These are phyloP conservation scores for Thomomys bottae DNA, from an alignment of 2,113 vertebrate genomes.

Conservation along the genomic window DNA sequence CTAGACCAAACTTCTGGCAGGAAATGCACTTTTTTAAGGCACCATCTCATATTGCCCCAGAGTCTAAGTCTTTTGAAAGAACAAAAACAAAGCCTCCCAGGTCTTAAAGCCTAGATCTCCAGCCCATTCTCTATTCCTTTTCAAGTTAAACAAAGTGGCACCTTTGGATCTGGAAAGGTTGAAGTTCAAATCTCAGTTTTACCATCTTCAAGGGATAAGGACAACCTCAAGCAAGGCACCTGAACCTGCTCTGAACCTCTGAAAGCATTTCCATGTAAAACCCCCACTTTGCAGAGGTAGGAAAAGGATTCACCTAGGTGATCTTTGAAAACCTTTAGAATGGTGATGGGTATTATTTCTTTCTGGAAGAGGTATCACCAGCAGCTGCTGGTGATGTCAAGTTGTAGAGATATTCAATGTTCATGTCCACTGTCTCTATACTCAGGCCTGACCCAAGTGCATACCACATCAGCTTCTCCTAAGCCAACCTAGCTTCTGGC, in stretches of 20 bases:
- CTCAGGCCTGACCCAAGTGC: background rate
- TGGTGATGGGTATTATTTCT: background rate
- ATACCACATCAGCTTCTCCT: background rate
- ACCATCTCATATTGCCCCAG: background rate
- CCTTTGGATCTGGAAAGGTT: background rate
- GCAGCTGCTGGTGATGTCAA: no score
- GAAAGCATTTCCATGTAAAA: background rate
- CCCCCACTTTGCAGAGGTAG: background rate
- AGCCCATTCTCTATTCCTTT: background rate
- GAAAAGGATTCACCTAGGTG: background rate
- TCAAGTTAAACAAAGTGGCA: background rate
- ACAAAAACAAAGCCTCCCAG: background rate
- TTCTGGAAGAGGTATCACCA: background rate
- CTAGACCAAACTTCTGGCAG: no score
- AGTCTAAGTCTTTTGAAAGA: background rate
- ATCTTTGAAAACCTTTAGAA: background rate
- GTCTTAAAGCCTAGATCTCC: background rate
- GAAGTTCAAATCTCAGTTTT: background rate
- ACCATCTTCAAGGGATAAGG: no score
- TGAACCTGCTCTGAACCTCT: background rate
- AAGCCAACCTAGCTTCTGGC: background rate
- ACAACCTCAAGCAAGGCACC: background rate
- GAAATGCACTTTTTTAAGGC: background rate
- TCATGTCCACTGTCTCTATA: fast-evolving
- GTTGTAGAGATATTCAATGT: no score